A percentile compares a stretch with the other conserved stretches of the same genome.
These are phyloP conservation scores for Suillia variegata DNA, from an alignment of 2,888 invertebrate species.

Conservation along the genomic window DNA sequence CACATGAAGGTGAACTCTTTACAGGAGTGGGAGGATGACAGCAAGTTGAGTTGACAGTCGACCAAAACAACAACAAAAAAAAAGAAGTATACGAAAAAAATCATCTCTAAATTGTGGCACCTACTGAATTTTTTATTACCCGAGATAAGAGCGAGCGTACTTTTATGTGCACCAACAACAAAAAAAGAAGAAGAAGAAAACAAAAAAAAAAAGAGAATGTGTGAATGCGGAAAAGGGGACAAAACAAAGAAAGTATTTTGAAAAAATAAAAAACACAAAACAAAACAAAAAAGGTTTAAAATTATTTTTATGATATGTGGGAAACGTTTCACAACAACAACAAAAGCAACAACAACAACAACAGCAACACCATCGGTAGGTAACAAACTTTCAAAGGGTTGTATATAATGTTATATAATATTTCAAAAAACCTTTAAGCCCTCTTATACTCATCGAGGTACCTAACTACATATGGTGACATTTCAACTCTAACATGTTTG, in stretches of 20 bases:
- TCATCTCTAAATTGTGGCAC: background rate
- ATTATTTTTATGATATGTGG: background rate
- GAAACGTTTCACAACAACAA: background rate
- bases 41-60: background rate
- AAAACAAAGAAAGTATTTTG: too few species aligned
- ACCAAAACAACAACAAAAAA: background rate
- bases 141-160: background rate
- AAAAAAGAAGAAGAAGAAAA: background rate
- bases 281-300: background rate
- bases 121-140: conserved; percentile 1
- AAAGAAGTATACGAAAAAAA: background rate
- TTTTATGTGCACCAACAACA: background rate
- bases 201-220: background rate
- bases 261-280: too few species aligned
- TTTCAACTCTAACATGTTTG: too few species aligned
- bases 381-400: too few species aligned
- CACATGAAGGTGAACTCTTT: background rate
- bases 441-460: too few species aligned
- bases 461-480: too few species aligned
- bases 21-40: background rate
- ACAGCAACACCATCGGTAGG: too few species aligned
- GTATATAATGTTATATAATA: too few species aligned
- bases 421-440: too few species aligned
- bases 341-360: too few species aligned
- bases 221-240: too few species aligned